Percentiles rank a stretch among this genome's conserved stretches.
Evolutionary conservation across 2,888 invertebrate genomes (phyloP).

Genomic region (Digitonthophagus gazella): DNA sequence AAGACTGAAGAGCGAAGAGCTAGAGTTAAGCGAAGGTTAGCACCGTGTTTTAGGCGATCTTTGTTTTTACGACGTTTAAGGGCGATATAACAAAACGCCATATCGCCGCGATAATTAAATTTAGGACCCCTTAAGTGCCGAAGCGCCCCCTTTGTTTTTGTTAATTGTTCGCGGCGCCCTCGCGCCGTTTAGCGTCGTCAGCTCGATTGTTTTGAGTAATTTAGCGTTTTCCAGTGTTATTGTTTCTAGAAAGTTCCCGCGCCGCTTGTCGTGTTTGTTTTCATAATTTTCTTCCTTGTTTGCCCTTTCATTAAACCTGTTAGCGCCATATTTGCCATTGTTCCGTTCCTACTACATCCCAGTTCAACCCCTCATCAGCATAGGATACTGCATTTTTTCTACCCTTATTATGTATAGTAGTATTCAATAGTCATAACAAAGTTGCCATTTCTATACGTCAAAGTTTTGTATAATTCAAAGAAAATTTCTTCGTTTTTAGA

Average conservation of each 20-base stretch:
- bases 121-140: not conserved
- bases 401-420: too few relatives aligned
- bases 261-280: slow-evolving; percentile 10
- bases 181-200: not conserved
- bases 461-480: too few relatives aligned
- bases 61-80: not conserved
- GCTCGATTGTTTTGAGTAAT: slow-evolving; percentile 16
- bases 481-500: too few relatives aligned
- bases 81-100: not conserved
- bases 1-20: not conserved
- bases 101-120: not conserved
- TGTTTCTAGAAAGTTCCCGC: slow-evolving; percentile 1
- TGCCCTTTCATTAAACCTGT: slow-evolving; percentile 8
- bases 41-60: not conserved
- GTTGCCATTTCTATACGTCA: too few relatives aligned
- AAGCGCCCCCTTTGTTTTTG: slow-evolving; percentile 9
- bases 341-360: not conserved
- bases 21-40: not conserved
- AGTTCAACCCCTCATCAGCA: not conserved
- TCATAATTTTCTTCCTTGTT: slow-evolving; percentile 16
- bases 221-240: slow-evolving; percentile 16
- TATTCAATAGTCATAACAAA: too few relatives aligned
- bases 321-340: not conserved
- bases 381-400: not conserved
- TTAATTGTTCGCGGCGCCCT: slow-evolving; percentile 11